Evolutionary conservation across 2,888 invertebrate genomes (phyloP).

Genomic region (Hesperia comma): DNA sequence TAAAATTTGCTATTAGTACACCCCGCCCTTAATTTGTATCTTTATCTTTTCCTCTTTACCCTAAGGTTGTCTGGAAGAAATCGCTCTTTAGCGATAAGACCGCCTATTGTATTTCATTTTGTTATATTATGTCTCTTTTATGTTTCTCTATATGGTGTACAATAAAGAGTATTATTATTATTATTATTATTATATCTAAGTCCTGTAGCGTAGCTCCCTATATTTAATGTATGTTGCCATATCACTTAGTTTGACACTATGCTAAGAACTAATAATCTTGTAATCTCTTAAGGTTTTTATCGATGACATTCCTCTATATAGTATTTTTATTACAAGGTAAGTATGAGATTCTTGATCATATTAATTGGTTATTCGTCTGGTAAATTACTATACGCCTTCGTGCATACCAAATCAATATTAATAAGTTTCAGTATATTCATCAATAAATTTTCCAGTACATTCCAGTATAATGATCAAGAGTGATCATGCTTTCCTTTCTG

Average conservation of each 20-base stretch:
- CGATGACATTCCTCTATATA: slow-evolving; percentile 56
- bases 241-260: slow-evolving; percentile 49
- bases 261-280: slow-evolving; percentile 49
- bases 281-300: slow-evolving; percentile 72
- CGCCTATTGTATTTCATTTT: too few relatives aligned
- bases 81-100: too few relatives aligned
- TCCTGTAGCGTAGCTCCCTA: slow-evolving; percentile 29
- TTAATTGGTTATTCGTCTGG: neutral
- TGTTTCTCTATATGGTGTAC: too few relatives aligned
- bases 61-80: too few relatives aligned
- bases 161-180: too few relatives aligned
- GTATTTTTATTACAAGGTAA: slow-evolving; percentile 41
- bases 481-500: slow-evolving; percentile 18
- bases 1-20: too few relatives aligned
- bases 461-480: slow-evolving; percentile 10
- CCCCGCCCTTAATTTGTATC: too few relatives aligned
- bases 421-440: neutral
- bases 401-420: too few relatives aligned
- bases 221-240: slow-evolving; percentile 48
- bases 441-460: neutral
- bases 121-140: too few relatives aligned
- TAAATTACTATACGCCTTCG: neutral
- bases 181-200: too few relatives aligned
- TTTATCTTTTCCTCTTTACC: too few relatives aligned
- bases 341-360: slow-evolving; percentile 15